Conservation (phyloP, 2,113 vertebrate genomes). For the Castor canadensis region DNA sequence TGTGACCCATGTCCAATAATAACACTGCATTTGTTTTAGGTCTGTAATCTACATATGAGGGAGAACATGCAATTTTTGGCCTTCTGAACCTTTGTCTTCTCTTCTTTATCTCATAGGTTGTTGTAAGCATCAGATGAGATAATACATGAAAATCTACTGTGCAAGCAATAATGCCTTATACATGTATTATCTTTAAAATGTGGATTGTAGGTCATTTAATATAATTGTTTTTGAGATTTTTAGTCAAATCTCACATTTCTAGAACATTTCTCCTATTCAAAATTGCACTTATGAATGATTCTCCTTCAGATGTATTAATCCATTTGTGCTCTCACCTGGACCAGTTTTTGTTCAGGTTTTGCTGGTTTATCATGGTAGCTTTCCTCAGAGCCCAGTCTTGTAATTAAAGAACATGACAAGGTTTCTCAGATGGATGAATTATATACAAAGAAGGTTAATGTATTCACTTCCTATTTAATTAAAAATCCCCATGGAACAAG, state of each 20-base stretch:
- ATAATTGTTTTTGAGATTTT: not conserved
- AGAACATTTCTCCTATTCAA: not conserved
- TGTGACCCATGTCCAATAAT: too few relatives aligned
- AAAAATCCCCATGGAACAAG: conserved; percentile 27
- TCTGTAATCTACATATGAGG: too few relatives aligned
- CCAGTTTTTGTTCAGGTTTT: not conserved
- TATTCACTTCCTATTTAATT: conserved; percentile 57
- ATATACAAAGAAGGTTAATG: conserved; percentile 67
- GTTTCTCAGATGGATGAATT: conserved; percentile 2
- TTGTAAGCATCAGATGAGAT: not conserved
- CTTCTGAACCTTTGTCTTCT: too few relatives aligned
- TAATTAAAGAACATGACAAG: conserved; percentile 10
- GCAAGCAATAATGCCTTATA: not conserved
- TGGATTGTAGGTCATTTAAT: not conserved
- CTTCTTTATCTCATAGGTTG: not conserved
- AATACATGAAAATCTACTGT: not conserved
- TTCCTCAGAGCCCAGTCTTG: not conserved
- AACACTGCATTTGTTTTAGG: too few relatives aligned
- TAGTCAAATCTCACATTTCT: not conserved
- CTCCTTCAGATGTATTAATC: not conserved
- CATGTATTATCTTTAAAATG: not conserved
- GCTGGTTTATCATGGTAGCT: not conserved
- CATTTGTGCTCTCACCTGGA: not conserved
- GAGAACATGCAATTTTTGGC: too few relatives aligned
- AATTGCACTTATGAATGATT: not conserved